phyloP scores from a whole-genome alignment of 2,888 invertebrate species.

The Automeris io region DNA sequence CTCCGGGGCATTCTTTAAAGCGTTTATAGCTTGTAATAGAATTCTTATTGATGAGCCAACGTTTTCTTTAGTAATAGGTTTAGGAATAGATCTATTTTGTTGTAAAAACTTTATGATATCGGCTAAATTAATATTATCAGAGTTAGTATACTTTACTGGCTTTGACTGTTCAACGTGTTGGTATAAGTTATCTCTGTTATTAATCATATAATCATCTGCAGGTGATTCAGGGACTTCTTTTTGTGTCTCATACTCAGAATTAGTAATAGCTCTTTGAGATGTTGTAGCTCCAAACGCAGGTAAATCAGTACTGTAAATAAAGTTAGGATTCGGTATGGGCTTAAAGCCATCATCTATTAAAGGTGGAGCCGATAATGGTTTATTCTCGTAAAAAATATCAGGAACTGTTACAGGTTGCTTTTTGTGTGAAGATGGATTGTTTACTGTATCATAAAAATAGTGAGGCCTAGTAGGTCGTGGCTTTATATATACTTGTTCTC shows the following conservation, averaged over 20 bases:
- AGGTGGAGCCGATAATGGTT: conserved; percentile 39
- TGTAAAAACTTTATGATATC: conserved; percentile 84
- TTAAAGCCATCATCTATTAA: conserved; percentile 56
- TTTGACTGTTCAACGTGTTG: conserved; percentile 43
- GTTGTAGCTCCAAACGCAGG: conserved; percentile 29
- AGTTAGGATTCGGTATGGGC: conserved; percentile 41
- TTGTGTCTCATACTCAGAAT: conserved; percentile 32
- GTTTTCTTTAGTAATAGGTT: conserved; percentile 85
- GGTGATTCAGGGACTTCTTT: conserved; percentile 26
- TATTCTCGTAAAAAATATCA: conserved; percentile 61
- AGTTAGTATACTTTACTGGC: conserved; percentile 26
- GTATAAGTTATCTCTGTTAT: conserved; percentile 42
- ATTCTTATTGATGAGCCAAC: conserved; percentile 88
- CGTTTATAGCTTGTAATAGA: conserved; percentile 83
- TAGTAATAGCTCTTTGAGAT: conserved; percentile 21
- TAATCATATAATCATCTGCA: conserved; percentile 23
- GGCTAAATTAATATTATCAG: conserved; percentile 43
- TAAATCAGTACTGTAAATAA: conserved; percentile 30
- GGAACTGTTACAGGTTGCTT: conserved; percentile 33
- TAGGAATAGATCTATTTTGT: conserved; percentile 85
- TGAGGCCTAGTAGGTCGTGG: conserved; percentile 47
- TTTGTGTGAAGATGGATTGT: conserved; percentile 20
- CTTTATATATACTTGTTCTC: conserved; percentile 49
- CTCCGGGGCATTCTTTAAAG: conserved; percentile 74
- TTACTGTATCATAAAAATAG: conserved; percentile 38